Base-by-base conservation (phyloP, 2,113 vertebrate species). In the Heterocephalus glaber region DNA sequence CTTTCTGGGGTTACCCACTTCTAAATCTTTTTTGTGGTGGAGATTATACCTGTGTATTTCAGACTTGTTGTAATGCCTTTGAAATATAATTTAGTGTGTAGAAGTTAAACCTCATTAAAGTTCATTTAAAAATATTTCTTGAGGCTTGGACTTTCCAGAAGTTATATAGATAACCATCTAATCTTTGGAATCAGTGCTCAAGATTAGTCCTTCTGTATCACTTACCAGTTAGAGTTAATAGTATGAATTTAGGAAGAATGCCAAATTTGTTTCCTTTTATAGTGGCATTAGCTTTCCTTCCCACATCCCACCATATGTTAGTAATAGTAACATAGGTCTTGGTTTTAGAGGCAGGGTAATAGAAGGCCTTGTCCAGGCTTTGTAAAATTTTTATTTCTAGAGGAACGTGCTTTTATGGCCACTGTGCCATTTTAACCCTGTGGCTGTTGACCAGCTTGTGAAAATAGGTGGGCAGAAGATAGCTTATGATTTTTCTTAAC, bases 401-500 rank as follows among this genome's bases (percentile, higher is more conserved):
- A 77, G 81, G 61, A 83, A 70, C 89, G 28, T 96, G 60, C 41
- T 91, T 0, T 94, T 95, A 54, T 30, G 65, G 60, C 49, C 86
- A 17, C 52, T 28, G 49, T 70, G 86, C 80, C 49, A 24, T 94
- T 95, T 91, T 70, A 83, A 65, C 80, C 44, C 38, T 96, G 56
- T 94, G 41, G 49, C 87, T 92, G 41, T 95, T 92, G 49, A 97
- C 68, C 9, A 91, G 44, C 68, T 83, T 92, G 52, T 95, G 68
- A 76, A 74, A 86, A 61, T 92, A 89, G 74, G 70, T n/a, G 58
- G 41, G 44, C 70, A 63, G 30, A 63, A 97, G 90, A 95, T 90
- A 97, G 89, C 56, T 86, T 30, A 68, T 80, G 60, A 92, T 60
- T 95, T 44, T 76, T 95, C n/a, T 91, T 96, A 94, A 98, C 76